phyloP scores from a whole-genome alignment of 2,888 invertebrate species.

The Proisotoma minuta region DNA sequence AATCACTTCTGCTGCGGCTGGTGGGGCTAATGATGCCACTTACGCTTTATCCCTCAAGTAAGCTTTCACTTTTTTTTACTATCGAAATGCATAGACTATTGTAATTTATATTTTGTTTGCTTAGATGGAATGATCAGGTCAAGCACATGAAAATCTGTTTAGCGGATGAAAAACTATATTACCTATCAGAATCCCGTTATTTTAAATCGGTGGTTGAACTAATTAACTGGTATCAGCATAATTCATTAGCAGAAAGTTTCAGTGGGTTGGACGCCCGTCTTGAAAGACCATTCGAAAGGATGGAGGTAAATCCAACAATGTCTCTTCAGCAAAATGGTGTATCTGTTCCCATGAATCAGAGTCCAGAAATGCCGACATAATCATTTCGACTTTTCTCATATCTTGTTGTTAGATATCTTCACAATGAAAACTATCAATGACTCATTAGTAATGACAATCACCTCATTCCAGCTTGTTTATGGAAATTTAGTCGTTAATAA shows the following conservation, averaged over 20 bases:
- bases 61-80: slow-evolving; percentile 49
- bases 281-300: slow-evolving; percentile 74
- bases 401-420: too few species aligned
- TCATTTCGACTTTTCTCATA: too few species aligned
- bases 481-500: too few species aligned
- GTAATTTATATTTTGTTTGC: slow-evolving; percentile 9
- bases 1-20: slow-evolving; percentile 1
- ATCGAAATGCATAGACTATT: neutral
- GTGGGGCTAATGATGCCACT: slow-evolving; percentile 61
- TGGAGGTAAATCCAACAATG: slow-evolving; percentile 70
- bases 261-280: slow-evolving; percentile 76
- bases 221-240: slow-evolving; percentile 85
- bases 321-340: slow-evolving; percentile 33
- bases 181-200: slow-evolving; percentile 80
- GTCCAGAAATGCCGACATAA: slow-evolving; percentile 45
- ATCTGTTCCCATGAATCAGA: slow-evolving; percentile 28
- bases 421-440: too few species aligned
- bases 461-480: too few species aligned
- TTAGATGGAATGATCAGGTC: slow-evolving; percentile 78
- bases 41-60: slow-evolving; percentile 82
- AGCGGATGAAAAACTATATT: slow-evolving; percentile 62
- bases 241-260: slow-evolving; percentile 88
- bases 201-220: slow-evolving; percentile 89
- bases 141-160: slow-evolving; percentile 83
- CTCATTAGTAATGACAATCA: too few species aligned